Conservation (phyloP, 2,888 invertebrate species). For the Meganola albula region DNA sequence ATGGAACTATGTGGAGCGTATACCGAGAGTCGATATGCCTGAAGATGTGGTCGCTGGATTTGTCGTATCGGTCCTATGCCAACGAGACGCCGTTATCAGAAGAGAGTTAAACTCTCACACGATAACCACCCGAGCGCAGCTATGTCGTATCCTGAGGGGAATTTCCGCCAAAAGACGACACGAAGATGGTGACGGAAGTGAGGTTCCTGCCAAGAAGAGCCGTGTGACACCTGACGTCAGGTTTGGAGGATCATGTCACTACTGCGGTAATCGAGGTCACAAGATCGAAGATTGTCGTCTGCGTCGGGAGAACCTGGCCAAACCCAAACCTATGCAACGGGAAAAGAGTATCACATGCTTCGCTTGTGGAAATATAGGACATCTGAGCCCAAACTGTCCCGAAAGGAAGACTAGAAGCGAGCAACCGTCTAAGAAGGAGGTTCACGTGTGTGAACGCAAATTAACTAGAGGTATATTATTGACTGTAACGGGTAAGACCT, state of each 20-base stretch:
- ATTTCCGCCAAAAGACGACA: slow-evolving; percentile 11
- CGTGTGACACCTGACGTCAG: neutral
- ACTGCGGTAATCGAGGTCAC: neutral
- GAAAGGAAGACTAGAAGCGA: neutral
- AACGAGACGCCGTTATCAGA: slow-evolving; percentile 6
- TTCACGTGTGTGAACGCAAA: neutral
- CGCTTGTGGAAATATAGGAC: neutral
- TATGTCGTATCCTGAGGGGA: slow-evolving; percentile 14
- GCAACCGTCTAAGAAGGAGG: neutral
- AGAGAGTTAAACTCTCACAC: slow-evolving; percentile 11
- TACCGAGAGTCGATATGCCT: slow-evolving; percentile 7
- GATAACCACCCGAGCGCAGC: slow-evolving; percentile 16
- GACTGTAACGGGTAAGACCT: slow-evolving; percentile 20
- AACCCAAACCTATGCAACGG: neutral
- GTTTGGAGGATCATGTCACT: slow-evolving; percentile 1
- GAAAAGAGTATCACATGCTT: neutral
- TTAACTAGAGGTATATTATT: slow-evolving; percentile 5
- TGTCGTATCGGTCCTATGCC: slow-evolving; percentile 1
- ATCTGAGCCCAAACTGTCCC: neutral
- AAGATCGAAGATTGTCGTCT: neutral
- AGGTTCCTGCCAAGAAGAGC: neutral
- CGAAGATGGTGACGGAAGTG: neutral
- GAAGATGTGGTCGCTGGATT: slow-evolving; percentile 2
- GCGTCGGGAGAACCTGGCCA: neutral
- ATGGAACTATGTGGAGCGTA: slow-evolving; percentile 14